Percentiles rank a stretch among this genome's conserved stretches.
These are phyloP conservation scores for Aphaenogaster ashmeadi DNA, from an alignment of 1,140 invertebrate genomes.

Conservation along the genomic window DNA sequence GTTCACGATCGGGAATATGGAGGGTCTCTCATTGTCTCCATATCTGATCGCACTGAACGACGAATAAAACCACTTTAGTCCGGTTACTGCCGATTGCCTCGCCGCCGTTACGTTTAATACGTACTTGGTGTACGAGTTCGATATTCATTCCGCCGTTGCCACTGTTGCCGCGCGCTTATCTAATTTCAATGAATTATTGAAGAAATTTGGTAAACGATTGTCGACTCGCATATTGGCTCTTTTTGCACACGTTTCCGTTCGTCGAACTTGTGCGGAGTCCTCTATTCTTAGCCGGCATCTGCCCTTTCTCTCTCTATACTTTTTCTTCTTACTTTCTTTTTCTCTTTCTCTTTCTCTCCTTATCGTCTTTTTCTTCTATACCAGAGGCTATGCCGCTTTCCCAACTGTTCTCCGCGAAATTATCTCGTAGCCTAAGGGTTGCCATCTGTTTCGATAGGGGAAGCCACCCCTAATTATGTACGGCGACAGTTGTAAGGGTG, in stretches of 20 bases:
- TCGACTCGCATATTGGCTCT: conserved; percentile 56
- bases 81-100: conserved; percentile 64
- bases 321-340: conserved; percentile 6
- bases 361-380: background rate
- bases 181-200: conserved; percentile 81
- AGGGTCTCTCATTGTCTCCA: conserved; percentile 81
- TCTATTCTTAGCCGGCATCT: conserved; percentile 49
- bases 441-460: conserved; percentile 84
- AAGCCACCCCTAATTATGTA: conserved; percentile 83
- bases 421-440: conserved; percentile 84
- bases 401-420: conserved; percentile 76
- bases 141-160: conserved; percentile 41
- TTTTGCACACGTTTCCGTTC: conserved; percentile 40
- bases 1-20: conserved; percentile 70
- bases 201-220: conserved; percentile 73
- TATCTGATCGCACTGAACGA: conserved; percentile 78
- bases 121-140: conserved; percentile 29
- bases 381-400: conserved; percentile 17
- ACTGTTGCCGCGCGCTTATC: conserved; percentile 69
- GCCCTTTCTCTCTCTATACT: conserved; percentile 50
- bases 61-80: conserved; percentile 81
- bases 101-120: conserved; percentile 64
- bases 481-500: conserved; percentile 83
- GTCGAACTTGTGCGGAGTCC: conserved; percentile 9
- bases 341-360: conserved; percentile 34